These are phyloP conservation scores for Sphaerophoria rueppellii DNA, from an alignment of 2,888 invertebrate genomes.

Conservation along the genomic window DNA sequence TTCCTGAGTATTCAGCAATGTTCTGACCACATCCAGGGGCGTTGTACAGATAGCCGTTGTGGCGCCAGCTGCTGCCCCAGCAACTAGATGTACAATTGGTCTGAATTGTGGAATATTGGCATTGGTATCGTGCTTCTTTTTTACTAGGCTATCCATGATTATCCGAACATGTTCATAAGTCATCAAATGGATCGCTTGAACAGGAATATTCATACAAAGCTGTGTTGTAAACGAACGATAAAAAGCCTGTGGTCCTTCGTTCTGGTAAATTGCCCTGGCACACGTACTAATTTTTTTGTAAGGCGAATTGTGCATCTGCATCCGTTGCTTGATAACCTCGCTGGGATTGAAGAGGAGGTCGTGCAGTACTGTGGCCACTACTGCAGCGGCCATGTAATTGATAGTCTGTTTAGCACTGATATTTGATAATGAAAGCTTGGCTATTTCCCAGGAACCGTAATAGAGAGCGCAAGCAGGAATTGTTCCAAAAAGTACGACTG, in stretches of 20 bases:
- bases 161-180: conserved; percentile 92
- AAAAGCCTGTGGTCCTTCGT: conserved; percentile 93
- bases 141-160: conserved; percentile 83
- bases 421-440: conserved; percentile 90
- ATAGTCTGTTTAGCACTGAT: conserved; percentile 88
- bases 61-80: conserved; percentile 94
- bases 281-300: conserved; percentile 94
- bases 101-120: conserved; percentile 86
- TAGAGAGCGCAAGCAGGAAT: conserved; percentile 99
- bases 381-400: conserved; percentile 92
- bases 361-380: conserved; percentile 95
- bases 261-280: conserved; percentile 88
- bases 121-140: conserved; percentile 76
- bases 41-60: conserved; percentile 96
- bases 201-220: conserved; percentile 98
- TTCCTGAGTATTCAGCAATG: conserved; percentile 96
- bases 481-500: conserved; percentile 95
- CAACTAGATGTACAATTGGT: conserved; percentile 93
- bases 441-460: conserved; percentile 98
- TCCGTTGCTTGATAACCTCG: conserved; percentile 98
- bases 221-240: conserved; percentile 97
- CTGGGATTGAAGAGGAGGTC: conserved; percentile 99
- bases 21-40: conserved; percentile 98
- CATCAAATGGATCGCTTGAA: conserved; percentile 96
- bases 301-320: conserved; percentile 98